Evolutionary conservation across 2,797 vertebrate genomes (phyloP), one percentile per base, ranked within the genome.

Genomic region (Clarias platycephalus): DNA sequence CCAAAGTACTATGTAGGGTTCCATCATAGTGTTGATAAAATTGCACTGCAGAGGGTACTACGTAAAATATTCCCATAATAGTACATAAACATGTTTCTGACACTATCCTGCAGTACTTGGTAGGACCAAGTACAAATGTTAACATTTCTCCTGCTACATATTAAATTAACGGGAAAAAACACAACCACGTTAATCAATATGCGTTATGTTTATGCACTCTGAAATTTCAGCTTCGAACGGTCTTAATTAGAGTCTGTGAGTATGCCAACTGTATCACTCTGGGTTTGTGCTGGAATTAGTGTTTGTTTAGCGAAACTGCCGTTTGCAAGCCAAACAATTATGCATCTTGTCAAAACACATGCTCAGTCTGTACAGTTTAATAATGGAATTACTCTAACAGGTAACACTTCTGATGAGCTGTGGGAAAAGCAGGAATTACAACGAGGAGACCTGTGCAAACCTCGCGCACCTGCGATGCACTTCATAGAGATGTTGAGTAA

Each of bases 261-360:
- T 22, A 63, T 22, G 74, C 80, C 75, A 86, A 62, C 85, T 64
- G 66, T 72, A 71, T 64, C 22, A n/a, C 49, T 83, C 67, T 57
- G 74, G 67, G 31, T 70, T 71, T 72, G 74, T 72, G 58, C 75
- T 26, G 49, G 44, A 86, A 83, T 83, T 83, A 72, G 76, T 66
- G 80, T 86, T 82, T 86, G 81, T 55, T 86, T 80, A 74, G 81
- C 66, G 37, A 83, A 70, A 83, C 74, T 71, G 58, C 26, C 13
- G 31, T 74, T 86, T 80, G 81, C 81, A 67, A 83, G 85, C 75
- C 85, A 86, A 83, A 72, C 81, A 83, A 80, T 83, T 83, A 80
- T 66, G 75, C 44, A 31, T 79, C 81, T 83, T 86, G 76, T 84
- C 63, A 70, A 83, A 81, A 68, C 77, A 84, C 62, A 34, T 58